Base-by-base conservation (phyloP, 2,888 invertebrate species). In the Agonopterix arenella region DNA sequence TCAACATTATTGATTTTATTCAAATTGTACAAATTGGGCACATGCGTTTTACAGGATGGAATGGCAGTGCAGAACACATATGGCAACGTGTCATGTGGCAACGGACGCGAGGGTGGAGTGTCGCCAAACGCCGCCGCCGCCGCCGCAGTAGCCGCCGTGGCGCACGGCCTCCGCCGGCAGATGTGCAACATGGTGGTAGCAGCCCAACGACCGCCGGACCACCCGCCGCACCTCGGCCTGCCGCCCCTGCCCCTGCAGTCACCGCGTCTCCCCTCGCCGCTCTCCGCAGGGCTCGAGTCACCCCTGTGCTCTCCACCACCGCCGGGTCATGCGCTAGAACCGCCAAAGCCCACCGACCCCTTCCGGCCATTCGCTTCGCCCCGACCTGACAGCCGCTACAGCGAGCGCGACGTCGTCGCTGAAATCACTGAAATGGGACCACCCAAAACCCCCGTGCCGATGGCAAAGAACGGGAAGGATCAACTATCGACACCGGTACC, bases 111-210 rank as follows among this genome's bases (percentile, higher is more conserved):
- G 44, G 90, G 89, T 10, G 85, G 84, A 53, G 84, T 89, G 75
- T 91, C 89, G 49, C 91, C 81, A 64, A 91, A 90, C 73, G 93
- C 94, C 9, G 95, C 95, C 11, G 93, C 94, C 44, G 95, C 96
- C 47, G 96, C 96, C 38, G 96, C 96, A 40, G 95, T 96, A 42
- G 95, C 95, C 9, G 95, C 95, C 11, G 96, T 96, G 50, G 96
- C 96, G 11, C 95, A 95, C 84, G 95, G 95, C 44, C 89, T 96
- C 52, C 92, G 96, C 47, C 96, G 96, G 61, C 96, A 96, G 81
- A 95, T 96, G 95, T 94, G 94, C 90, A 93, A 92, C 78, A 93
- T 94, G 93, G 93, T 93, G 52, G 95, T 95, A 11, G 81, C 84
- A 8, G 83, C 85, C 41, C 86, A 85, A 65, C 74, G 84, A 13